Base-by-base conservation (phyloP, 2,888 invertebrate species). In the Calephelis perditalis region DNA sequence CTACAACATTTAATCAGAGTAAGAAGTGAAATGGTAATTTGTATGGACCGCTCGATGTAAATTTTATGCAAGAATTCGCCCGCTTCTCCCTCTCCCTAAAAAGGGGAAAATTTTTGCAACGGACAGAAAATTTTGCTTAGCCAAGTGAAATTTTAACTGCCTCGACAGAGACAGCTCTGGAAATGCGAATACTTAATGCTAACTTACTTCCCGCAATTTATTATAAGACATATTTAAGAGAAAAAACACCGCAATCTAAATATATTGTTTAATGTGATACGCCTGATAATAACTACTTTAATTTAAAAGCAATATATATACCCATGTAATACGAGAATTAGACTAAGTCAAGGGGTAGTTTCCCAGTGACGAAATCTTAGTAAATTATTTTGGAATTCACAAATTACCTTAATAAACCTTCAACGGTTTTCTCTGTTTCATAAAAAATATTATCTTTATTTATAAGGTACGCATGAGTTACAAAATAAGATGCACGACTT, bases 1-100 rank as follows among this genome's bases (percentile, higher is more conserved):
- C 89, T 90, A 87, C 84, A 87, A 88, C 89, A 88, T 90, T 89
- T 89, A 90, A 90, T 90, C 89, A 89, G 86, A 86, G 86, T 84
- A 87, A 88, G 87, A 86, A 85, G 86, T 83, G 86, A 85, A 88
- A 89, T 88, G 88, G 86, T 88, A 88, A 90, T 90, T 89, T 89
- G 88, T 90, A 87, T 89, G 86, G 86, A 88, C 88, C 89, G 86
- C 88, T 82, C 88, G 88, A 90, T 90, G 89, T 88, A 87, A 86
- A 88, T 88, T 89, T 89, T 89, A 89, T 89, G 88, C 88, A 87
- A 88, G 88, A 88, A 88, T 88, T 86, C 84, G 81, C 82, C 78
- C 81, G 80, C 72, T 72, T 73, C 81, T 79, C 84, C 84, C 84
- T 82, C 82, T 77, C 80, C 79, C 83, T 81, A 81, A 84, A 86